Percentiles rank a stretch among this genome's conserved stretches.
These are phyloP conservation scores for Iguana delicatissima DNA, from an alignment of 2,797 vertebrate genomes.

Conservation along the genomic window DNA sequence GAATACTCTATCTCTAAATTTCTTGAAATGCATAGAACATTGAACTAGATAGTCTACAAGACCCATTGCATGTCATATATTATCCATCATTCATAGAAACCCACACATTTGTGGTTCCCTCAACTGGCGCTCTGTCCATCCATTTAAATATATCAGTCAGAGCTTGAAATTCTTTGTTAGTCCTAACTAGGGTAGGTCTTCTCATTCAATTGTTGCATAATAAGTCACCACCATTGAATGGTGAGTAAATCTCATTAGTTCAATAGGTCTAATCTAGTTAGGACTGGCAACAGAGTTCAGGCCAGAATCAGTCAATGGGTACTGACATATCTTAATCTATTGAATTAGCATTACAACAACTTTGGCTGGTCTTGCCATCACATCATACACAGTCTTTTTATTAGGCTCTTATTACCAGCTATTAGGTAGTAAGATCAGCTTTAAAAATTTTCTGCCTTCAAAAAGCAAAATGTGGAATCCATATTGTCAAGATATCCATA, in stretches of 20 bases:
- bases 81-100: constrained; percentile 5
- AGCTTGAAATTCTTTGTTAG: not conserved
- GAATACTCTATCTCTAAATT: not conserved
- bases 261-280: too few species aligned
- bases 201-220: too few species aligned
- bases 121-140: not conserved
- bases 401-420: not conserved
- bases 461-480: constrained; percentile 34
- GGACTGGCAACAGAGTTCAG: too few species aligned
- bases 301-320: too few species aligned
- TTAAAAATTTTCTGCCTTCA: constrained; percentile 28
- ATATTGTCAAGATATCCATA: not conserved
- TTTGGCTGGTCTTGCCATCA: not conserved
- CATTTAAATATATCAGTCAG: not conserved
- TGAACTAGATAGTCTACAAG: not conserved
- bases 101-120: not conserved
- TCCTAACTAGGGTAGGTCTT: too few species aligned
- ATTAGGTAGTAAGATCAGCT: constrained; percentile 52
- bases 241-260: too few species aligned
- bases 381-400: constrained; percentile 32
- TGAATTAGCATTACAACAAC: not conserved
- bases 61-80: accelerated
- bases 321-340: too few species aligned
- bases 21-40: not conserved
- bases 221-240: too few species aligned